A percentile compares a stretch with the other conserved stretches of the same genome.
phyloP scores from a whole-genome alignment of 1,140 invertebrate genomes.

The Drosophila nikananu region DNA sequence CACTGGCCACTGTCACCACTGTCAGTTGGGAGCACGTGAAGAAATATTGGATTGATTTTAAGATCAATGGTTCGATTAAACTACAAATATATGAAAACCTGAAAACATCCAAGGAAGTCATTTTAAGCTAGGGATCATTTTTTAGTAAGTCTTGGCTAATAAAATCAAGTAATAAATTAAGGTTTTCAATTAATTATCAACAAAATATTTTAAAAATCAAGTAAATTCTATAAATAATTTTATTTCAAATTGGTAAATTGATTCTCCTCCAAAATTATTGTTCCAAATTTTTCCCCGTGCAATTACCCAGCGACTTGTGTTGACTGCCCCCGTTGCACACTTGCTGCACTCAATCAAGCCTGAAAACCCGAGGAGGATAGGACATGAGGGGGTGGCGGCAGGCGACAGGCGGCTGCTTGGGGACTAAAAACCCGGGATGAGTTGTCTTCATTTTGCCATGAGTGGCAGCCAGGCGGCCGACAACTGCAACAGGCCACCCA shows the following conservation, averaged over 20 bases:
- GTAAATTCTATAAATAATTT: background rate
- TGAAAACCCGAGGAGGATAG: conserved; percentile 1
- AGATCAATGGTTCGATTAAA: background rate
- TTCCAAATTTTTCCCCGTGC: background rate
- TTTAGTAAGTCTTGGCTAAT: background rate
- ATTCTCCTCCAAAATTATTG: background rate
- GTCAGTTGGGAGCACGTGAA: background rate
- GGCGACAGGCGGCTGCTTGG: background rate
- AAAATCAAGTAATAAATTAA: background rate
- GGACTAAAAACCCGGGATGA: conserved; percentile 23
- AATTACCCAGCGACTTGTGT: conserved; percentile 5
- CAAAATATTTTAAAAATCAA: background rate
- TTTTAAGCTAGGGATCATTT: fast-evolving
- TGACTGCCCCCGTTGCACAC: conserved; percentile 36
- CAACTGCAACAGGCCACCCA: conserved; percentile 41
- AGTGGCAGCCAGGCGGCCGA: conserved; percentile 31
- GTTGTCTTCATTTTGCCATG: conserved; percentile 45
- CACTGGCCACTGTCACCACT: conserved; percentile 34
- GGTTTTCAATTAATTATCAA: no score
- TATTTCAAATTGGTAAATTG: background rate
- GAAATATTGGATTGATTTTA: background rate
- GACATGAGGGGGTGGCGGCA: background rate
- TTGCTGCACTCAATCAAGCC: conserved; percentile 44
- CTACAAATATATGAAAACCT: background rate
- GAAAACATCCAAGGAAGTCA: background rate